These are phyloP conservation scores for Eptesicus fuscus DNA, from an alignment of 2,113 vertebrate species.

Conservation along the genomic window DNA sequence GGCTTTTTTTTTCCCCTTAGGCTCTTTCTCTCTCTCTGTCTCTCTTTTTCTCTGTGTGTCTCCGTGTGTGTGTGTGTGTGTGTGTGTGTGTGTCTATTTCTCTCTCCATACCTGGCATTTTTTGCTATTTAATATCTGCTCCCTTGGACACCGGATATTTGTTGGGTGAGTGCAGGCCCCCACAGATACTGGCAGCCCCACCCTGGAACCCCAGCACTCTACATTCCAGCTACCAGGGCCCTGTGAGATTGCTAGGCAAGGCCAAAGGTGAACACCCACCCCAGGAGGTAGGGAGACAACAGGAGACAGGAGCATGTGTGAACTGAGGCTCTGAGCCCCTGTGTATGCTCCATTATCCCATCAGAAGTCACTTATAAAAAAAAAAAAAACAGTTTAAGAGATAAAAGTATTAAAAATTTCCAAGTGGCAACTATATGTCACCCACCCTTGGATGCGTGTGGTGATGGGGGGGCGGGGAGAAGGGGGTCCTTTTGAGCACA, in stretches of 20 bases:
- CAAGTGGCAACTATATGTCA: background rate
- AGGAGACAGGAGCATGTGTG: background rate
- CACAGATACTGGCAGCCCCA: background rate
- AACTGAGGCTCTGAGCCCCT: background rate
- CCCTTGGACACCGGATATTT: background rate
- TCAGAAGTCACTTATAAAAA: background rate
- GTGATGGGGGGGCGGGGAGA: too few species aligned
- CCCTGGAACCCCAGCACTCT: background rate
- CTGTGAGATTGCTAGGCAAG: background rate
- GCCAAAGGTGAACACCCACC: background rate
- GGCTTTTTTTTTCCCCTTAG: background rate
- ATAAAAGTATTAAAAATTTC: background rate
- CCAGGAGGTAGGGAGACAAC: background rate
- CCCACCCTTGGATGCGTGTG: background rate
- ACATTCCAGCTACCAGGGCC: too few species aligned
- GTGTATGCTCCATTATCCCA: background rate
- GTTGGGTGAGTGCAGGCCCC: background rate
- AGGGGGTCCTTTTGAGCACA: background rate
- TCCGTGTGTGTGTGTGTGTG: too few species aligned
- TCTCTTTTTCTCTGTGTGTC: accelerated
- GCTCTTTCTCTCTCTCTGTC: background rate
- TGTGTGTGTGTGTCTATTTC: background rate
- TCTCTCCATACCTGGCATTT: background rate
- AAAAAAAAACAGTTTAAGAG: background rate
- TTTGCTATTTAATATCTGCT: background rate